phyloP scores from a whole-genome alignment of 2,113 vertebrate genomes.

The Mesembrinibis cayennensis region DNA sequence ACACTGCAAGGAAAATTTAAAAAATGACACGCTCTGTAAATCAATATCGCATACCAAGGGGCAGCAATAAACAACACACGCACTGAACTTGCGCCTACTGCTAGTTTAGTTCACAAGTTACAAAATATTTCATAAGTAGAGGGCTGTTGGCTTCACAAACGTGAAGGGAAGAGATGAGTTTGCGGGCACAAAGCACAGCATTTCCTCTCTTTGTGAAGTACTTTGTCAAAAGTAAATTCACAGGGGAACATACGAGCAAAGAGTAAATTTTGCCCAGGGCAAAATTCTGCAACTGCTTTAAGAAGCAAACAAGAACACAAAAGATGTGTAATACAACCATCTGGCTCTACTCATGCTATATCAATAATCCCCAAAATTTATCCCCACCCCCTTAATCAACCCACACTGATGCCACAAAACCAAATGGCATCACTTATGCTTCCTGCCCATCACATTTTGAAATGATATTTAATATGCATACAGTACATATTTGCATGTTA shows the following conservation, averaged over 20 bases:
- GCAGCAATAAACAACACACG: background rate
- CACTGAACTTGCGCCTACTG: conserved; percentile 41
- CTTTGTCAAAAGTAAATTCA: conserved; percentile 75
- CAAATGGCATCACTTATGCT: conserved; percentile 77
- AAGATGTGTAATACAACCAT: conserved; percentile 76
- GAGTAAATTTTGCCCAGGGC: conserved; percentile 76
- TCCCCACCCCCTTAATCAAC: conserved; percentile 74
- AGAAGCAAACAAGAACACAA: conserved; percentile 79
- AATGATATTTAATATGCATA: conserved; percentile 68
- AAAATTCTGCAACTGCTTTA: conserved; percentile 81
- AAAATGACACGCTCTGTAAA: background rate
- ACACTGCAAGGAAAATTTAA: background rate
- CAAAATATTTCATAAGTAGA: conserved; percentile 64
- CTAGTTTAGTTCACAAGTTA: conserved; percentile 65
- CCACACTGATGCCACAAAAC: conserved; percentile 78
- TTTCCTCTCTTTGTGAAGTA: conserved; percentile 62
- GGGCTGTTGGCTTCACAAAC: conserved; percentile 66
- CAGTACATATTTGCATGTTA: conserved; percentile 65
- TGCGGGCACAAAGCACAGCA: background rate
- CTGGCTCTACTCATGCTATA: conserved; percentile 74
- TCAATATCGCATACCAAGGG: background rate
- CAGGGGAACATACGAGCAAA: conserved; percentile 71
- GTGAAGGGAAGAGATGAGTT: conserved; percentile 30
- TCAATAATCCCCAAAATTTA: conserved; percentile 75
- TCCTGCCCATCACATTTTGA: conserved; percentile 72